Base-by-base conservation (phyloP, 2,113 vertebrate species). In the Entomyzon cyanotis region DNA sequence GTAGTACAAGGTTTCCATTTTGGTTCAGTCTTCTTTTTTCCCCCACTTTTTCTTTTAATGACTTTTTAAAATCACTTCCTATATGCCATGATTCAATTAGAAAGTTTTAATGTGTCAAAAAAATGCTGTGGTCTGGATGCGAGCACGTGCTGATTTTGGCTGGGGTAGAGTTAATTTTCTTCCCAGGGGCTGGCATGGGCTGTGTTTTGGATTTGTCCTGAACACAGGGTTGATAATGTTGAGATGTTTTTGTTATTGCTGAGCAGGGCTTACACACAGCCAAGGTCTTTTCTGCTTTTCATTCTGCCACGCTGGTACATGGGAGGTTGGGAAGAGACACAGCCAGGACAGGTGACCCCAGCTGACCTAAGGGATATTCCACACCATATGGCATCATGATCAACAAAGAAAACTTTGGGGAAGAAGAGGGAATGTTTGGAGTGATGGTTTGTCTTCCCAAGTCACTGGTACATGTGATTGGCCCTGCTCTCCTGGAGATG, bases 401-500 rank as follows among this genome's bases (percentile, higher is more conserved):
- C 23, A 76, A 3, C 7, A 19, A 13, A 68, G 11, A 25, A 76
- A 62, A 55, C 23, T 7, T 18, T 27, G 30, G 65, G 17, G 47
- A 53, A 77, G 25, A 53, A 35, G 21, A 21, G 13, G 30, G 25
- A 47, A 53, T n/a, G 7, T 83, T 42, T 42, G 63, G 41, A 62
- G n/a, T 22, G 25, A 35, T 55, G 11, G 7, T 25, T 60, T 59
- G 22, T 58, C 31, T 65, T 65, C 44, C 44, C 22, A 49, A 44
- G 4, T 50, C 5, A 50, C 42, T 0, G 0, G 8, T 68, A 5
- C 2, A 6, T 0, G 2, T 53, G 39, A 41, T 15, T 4, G 14
- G 14, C 22, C 15, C 79, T 69, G 47, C 12, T 49, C 14, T 49
- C 63, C 47, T 13, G n/a, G n/a, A 22, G 20, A 53, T 35, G 53